A percentile compares a stretch with the other conserved stretches of the same genome.
Evolutionary conservation across 1,140 invertebrate genomes (phyloP).

Genomic region (Dolichoris vasculosae): DNA sequence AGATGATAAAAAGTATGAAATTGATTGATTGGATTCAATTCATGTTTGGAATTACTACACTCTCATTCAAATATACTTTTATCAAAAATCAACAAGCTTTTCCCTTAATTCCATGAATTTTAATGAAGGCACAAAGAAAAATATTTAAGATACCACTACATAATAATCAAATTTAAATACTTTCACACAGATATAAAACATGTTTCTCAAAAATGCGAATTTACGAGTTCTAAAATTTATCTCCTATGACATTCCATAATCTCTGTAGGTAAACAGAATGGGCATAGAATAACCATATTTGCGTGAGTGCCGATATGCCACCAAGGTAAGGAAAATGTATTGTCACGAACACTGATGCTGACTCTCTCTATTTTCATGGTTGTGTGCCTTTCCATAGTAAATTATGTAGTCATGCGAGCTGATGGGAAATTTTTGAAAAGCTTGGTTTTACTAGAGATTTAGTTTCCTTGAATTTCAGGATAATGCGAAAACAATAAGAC

Average conservation of each 20-base stretch:
- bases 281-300: slow-evolving; percentile 19
- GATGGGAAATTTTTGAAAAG: slow-evolving; percentile 31
- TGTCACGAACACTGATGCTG: background rate
- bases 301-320: background rate
- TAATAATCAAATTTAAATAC: slow-evolving; percentile 23
- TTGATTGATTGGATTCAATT: no score
- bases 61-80: no score
- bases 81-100: background rate
- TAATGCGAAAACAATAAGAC: slow-evolving; percentile 14
- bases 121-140: slow-evolving; percentile 13
- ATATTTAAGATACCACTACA: no score
- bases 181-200: slow-evolving; percentile 27
- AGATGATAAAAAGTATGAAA: no score
- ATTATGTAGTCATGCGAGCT: background rate
- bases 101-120: background rate
- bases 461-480: slow-evolving; percentile 24
- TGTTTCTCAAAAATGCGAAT: slow-evolving; percentile 45
- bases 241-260: background rate
- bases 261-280: background rate
- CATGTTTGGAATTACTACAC: no score
- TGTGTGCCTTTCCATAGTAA: background rate
- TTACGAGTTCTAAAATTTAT: slow-evolving; percentile 28
- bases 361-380: background rate
- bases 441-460: slow-evolving; percentile 15
- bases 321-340: background rate